A percentile compares a stretch with the other conserved stretches of the same genome.
Evolutionary conservation across 2,888 invertebrate genomes (phyloP).

Genomic region (Oscheius sp.): DNA sequence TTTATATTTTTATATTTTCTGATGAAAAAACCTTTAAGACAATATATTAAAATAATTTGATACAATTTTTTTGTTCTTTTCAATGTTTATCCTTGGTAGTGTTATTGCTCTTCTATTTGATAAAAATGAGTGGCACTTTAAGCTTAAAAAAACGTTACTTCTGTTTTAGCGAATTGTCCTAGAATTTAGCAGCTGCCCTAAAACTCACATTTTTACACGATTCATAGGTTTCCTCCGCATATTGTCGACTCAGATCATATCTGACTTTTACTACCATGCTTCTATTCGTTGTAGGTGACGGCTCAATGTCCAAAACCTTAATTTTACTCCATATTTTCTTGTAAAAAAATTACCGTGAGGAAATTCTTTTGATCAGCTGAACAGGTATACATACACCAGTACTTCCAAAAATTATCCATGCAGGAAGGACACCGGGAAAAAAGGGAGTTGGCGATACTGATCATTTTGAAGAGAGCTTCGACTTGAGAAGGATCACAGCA

Average conservation of each 20-base stretch:
- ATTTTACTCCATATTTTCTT: not conserved
- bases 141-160: too few relatives aligned
- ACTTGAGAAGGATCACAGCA: slow-evolving; percentile 20
- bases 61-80: too few relatives aligned
- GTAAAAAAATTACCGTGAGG: not conserved
- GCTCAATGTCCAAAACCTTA: slow-evolving; percentile 20
- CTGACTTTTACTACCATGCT: slow-evolving; percentile 74
- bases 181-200: not conserved
- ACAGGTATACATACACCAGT: slow-evolving; percentile 25
- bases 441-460: slow-evolving; percentile 12
- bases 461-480: slow-evolving; percentile 15
- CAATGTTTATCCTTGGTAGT: too few relatives aligned
- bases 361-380: slow-evolving; percentile 3
- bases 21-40: too few relatives aligned
- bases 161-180: not conserved
- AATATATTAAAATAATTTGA: too few relatives aligned
- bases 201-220: slow-evolving; percentile 78
- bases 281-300: slow-evolving; percentile 75
- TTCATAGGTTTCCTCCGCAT: slow-evolving; percentile 80
- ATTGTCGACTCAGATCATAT: slow-evolving; percentile 79
- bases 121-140: too few relatives aligned
- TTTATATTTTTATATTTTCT: too few relatives aligned
- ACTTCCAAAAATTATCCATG: slow-evolving; percentile 25
- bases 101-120: too few relatives aligned
- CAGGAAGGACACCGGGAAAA: slow-evolving; percentile 26